These are phyloP conservation scores for Sericinus montela DNA, from an alignment of 2,888 invertebrate genomes.

Conservation along the genomic window DNA sequence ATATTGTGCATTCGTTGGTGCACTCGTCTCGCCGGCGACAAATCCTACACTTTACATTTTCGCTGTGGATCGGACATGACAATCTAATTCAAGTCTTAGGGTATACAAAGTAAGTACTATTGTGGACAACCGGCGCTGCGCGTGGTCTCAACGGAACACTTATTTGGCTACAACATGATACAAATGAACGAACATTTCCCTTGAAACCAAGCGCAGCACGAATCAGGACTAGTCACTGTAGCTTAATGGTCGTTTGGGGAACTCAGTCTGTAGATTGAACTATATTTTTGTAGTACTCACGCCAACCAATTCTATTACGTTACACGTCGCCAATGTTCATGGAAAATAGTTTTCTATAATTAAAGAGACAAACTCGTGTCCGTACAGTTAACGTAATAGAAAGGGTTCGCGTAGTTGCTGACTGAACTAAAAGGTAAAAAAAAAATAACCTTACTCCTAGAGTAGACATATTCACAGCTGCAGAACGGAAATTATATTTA, in stretches of 20 bases:
- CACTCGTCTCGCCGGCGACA: conserved; percentile 38
- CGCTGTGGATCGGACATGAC: conserved; percentile 54
- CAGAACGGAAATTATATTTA: conserved; percentile 63
- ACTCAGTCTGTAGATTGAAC: conserved; percentile 48
- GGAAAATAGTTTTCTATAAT: not conserved
- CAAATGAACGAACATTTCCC: conserved; percentile 17
- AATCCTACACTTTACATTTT: conserved; percentile 22
- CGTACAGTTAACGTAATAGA: not conserved
- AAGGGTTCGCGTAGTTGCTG: conserved; percentile 3
- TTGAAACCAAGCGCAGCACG: conserved; percentile 29
- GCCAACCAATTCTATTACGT: conserved; percentile 8
- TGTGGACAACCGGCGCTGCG: conserved; percentile 22
- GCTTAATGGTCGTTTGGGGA: conserved; percentile 32
- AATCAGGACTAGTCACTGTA: conserved; percentile 38
- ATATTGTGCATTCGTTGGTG: conserved; percentile 53
- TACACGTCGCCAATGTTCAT: not conserved
- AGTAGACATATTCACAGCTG: conserved; percentile 69
- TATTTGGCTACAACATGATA: not conserved
- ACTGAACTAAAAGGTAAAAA: conserved; percentile 18
- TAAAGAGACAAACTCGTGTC: not conserved
- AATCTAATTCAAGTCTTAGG: conserved; percentile 50
- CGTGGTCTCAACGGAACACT: conserved; percentile 5
- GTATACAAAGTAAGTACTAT: conserved; percentile 37
- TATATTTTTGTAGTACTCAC: conserved; percentile 24
- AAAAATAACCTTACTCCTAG: conserved; percentile 41